A percentile compares a stretch with the other conserved stretches of the same genome.
Conservation (phyloP, 2,888 invertebrate species). For the Epicampocera succincta region DNA sequence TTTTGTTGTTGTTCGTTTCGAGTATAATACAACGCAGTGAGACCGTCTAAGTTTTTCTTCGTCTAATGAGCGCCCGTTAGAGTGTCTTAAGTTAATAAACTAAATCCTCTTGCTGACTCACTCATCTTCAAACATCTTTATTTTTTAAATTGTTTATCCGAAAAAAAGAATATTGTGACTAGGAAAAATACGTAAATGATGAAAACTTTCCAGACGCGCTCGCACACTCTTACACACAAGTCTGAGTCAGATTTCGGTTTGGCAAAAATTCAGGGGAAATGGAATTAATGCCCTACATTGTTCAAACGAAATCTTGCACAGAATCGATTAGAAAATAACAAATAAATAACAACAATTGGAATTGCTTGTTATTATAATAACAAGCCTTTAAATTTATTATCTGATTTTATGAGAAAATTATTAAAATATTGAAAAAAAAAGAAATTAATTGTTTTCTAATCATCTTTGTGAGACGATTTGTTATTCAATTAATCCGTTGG, state of each 20-base stretch:
- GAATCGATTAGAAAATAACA: not conserved
- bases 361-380: slow-evolving; percentile 6
- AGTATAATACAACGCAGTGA: too few relatives aligned
- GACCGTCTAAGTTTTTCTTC: too few relatives aligned
- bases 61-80: too few relatives aligned
- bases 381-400: slow-evolving; percentile 25
- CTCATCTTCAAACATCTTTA: too few relatives aligned
- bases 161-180: too few relatives aligned
- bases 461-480: slow-evolving; percentile 31
- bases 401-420: slow-evolving; percentile 24
- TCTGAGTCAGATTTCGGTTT: not conserved
- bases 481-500: slow-evolving; percentile 18
- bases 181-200: too few relatives aligned
- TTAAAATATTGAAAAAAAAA: slow-evolving; percentile 11
- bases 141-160: too few relatives aligned
- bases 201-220: too few relatives aligned
- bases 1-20: too few relatives aligned
- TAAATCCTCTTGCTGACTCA: too few relatives aligned
- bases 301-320: slow-evolving; percentile 20
- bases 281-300: slow-evolving; percentile 32
- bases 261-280: slow-evolving; percentile 12
- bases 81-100: too few relatives aligned
- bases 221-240: too few relatives aligned
- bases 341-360: slow-evolving; percentile 7
- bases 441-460: slow-evolving; percentile 47